Base-by-base conservation (phyloP, 1,140 invertebrate species). In the Zaprionus kolodkinae region DNA sequence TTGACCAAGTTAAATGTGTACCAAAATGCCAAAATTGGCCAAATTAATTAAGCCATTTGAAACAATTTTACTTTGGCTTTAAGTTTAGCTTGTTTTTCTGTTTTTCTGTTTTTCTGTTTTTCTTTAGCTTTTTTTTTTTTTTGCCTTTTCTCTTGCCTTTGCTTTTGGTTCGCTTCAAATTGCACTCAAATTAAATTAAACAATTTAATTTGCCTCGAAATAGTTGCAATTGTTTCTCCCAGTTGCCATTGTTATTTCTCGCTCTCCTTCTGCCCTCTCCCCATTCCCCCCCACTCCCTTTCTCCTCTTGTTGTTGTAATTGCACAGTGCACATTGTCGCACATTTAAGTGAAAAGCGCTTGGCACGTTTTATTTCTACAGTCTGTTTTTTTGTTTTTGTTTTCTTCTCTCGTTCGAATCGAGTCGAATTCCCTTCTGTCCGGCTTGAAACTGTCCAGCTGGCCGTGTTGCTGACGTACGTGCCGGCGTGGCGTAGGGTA, bases 1-100 rank as follows among this genome's bases (percentile, higher is more conserved):
- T 81, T 85, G 82, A 86, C 81, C 81, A 85, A 85, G 78, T 85
- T 85, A 85, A 84, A 78, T 65, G 78, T 79, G 72, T 76, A 62
- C 56, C 71, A 50, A 50, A 50, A 76, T 59, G 73, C 76, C 65
- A 77, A 85, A 86, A 85, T 78, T 85, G 81, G 74, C 27, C 78
- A 86, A 85, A 85, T 85, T 86, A 85, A 85, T 85, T 85, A 85
- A 85, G 81, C 75, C 81, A 85, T 78, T 86, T 85, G 33, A 62
- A 84, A 75, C 82, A 85, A 85, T 85, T 85, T 84, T 66, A 82
- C 78, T 76, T 80, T 85, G 72, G 72, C 67, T 64, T 13, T 30
- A 30, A 30, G 3, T 30, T 30, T 30, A 30, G 27, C 27, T 30
- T 30, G 27, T 30, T 3, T 30, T 5, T 30, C 21, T 5, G 45